These are phyloP conservation scores for Xestia sexstrigata DNA, from an alignment of 2,888 invertebrate species.

Conservation along the genomic window DNA sequence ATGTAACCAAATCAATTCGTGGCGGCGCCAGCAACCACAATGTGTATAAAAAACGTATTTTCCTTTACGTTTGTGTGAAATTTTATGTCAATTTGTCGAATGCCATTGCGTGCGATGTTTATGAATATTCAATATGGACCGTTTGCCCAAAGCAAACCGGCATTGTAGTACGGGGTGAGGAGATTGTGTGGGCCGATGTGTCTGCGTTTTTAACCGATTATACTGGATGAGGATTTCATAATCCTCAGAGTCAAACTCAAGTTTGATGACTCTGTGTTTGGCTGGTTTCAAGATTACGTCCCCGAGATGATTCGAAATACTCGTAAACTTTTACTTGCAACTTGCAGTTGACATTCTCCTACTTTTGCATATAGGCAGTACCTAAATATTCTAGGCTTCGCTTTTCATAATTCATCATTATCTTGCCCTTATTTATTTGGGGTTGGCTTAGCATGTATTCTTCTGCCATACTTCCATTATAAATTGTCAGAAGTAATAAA, in stretches of 20 bases:
- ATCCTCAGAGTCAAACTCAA: not conserved
- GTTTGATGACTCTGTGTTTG: not conserved
- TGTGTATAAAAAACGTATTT: slow-evolving; percentile 73
- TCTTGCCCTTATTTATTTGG: too few relatives aligned
- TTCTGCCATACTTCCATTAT: too few relatives aligned
- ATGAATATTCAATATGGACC: slow-evolving; percentile 87
- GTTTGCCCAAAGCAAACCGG: slow-evolving; percentile 70
- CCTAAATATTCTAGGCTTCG: not conserved
- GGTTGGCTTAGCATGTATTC: too few relatives aligned
- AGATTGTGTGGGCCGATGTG: slow-evolving; percentile 51
- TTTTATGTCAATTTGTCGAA: slow-evolving; percentile 87
- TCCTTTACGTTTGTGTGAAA: slow-evolving; percentile 87
- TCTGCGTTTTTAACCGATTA: slow-evolving; percentile 47
- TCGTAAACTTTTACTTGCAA: not conserved
- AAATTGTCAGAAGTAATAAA: not conserved
- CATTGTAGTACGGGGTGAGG: slow-evolving; percentile 59
- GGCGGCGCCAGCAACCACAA: slow-evolving; percentile 70
- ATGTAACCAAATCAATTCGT: slow-evolving; percentile 80
- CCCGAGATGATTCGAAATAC: not conserved
- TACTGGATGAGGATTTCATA: slow-evolving; percentile 15
- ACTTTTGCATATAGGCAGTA: not conserved
- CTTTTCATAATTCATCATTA: not conserved
- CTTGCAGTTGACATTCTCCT: not conserved
- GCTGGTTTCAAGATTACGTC: not conserved
- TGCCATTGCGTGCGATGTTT: slow-evolving; percentile 74